These are phyloP conservation scores for Hydrocynus forskahlii DNA, from an alignment of 2,797 vertebrate species.

Conservation along the genomic window DNA sequence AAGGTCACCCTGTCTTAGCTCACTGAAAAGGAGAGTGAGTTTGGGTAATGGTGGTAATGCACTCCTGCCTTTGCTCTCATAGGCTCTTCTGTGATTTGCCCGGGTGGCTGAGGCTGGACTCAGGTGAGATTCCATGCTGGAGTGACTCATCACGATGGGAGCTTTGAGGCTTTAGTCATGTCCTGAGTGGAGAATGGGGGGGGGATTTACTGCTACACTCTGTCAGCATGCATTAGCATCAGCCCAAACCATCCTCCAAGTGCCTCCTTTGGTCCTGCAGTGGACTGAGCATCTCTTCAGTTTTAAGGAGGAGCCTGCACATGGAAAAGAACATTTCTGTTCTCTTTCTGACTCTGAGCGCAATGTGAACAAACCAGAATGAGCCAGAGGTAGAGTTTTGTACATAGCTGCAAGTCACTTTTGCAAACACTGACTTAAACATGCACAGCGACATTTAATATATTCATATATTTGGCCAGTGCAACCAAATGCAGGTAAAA, in stretches of 20 bases:
- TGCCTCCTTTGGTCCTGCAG: slow-evolving; percentile 20
- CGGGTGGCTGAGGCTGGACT: slow-evolving; percentile 14
- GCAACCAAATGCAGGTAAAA: no score
- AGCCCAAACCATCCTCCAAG: slow-evolving; percentile 32
- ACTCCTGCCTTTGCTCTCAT: background rate
- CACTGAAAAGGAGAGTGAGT: slow-evolving; percentile 17
- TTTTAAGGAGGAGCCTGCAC: background rate
- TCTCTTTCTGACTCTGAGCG: background rate
- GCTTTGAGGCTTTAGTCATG: slow-evolving; percentile 30
- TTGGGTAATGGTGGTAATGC: slow-evolving; percentile 8
- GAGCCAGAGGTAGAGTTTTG: background rate
- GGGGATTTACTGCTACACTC: background rate
- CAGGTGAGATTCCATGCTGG: slow-evolving; percentile 38
- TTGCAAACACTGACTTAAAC: no score
- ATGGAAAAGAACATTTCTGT: slow-evolving; percentile 18
- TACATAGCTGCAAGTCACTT: background rate
- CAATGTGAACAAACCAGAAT: background rate
- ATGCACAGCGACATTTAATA: no score
- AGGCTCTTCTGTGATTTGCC: slow-evolving; percentile 25
- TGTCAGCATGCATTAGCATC: slow-evolving; percentile 50
- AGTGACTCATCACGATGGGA: slow-evolving; percentile 37
- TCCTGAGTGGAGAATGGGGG: slow-evolving; percentile 14
- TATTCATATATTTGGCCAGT: no score
- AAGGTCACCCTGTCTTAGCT: slow-evolving; percentile 29
- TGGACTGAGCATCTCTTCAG: slow-evolving; percentile 13